phyloP scores from a whole-genome alignment of 1,140 invertebrate species.

The Mamestra configurata region DNA sequence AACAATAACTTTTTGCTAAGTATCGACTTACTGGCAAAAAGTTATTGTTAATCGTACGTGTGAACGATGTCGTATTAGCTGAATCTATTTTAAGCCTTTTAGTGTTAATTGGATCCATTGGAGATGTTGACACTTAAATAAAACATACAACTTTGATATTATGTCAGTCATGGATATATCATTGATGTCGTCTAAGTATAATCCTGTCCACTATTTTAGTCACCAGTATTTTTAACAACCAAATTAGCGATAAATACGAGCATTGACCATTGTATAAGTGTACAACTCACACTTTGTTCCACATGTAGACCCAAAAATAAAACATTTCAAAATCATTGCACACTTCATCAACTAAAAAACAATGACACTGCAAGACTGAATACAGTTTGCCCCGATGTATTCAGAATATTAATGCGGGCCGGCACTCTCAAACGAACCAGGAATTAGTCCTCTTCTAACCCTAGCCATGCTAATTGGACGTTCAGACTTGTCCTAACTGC shows the following conservation, averaged over 20 bases:
- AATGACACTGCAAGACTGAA: neutral
- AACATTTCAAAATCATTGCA: neutral
- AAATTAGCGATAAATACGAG: too few relatives aligned
- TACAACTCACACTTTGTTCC: neutral
- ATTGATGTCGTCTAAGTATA: too few relatives aligned
- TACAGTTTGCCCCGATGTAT: slow-evolving; percentile 6
- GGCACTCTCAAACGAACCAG: neutral
- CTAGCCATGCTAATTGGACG: slow-evolving; percentile 29
- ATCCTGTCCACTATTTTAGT: too few relatives aligned
- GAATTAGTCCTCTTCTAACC: slow-evolving; percentile 1
- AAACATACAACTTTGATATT: too few relatives aligned
- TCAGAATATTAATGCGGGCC: slow-evolving; percentile 21
- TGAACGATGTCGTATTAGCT: neutral
- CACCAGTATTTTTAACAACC: neutral
- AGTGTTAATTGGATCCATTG: too few relatives aligned
- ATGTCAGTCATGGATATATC: too few relatives aligned
- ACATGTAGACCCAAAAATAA: neutral
- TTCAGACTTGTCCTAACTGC: neutral
- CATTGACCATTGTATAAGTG: too few relatives aligned
- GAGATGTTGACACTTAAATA: too few relatives aligned
- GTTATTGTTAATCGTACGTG: neutral
- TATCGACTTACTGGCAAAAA: neutral
- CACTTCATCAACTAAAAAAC: slow-evolving; percentile 25
- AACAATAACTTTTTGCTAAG: too few relatives aligned
- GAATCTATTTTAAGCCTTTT: too few relatives aligned